Percentiles rank a stretch among this genome's conserved stretches.
These are phyloP conservation scores for Eulacestoma nigropectus DNA, from an alignment of 2,113 vertebrate species.

Conservation along the genomic window DNA sequence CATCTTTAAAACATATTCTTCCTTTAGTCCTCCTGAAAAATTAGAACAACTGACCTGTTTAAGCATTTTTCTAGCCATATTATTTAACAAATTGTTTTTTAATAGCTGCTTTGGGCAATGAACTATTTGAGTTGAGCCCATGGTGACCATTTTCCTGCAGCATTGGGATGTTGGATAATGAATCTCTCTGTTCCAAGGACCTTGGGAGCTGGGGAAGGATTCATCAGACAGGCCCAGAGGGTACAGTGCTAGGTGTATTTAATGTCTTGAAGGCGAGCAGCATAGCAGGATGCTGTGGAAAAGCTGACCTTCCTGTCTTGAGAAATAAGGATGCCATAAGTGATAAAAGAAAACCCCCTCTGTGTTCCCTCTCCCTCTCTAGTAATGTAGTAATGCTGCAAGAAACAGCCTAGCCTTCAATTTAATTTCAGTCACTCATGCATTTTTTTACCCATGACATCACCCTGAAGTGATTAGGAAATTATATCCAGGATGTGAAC, in stretches of 20 bases:
- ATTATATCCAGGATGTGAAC: not conserved
- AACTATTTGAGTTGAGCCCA: not conserved
- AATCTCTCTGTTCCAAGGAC: not conserved
- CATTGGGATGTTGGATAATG: not conserved
- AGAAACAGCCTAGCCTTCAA: not conserved
- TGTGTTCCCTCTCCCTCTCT: not conserved
- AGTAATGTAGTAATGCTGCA: not conserved
- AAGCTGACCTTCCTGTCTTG: not conserved
- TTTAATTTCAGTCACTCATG: not conserved
- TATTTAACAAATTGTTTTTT: slow-evolving; percentile 31
- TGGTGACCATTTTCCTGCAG: slow-evolving; percentile 3
- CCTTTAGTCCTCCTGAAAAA: not conserved
- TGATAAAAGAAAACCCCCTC: not conserved
- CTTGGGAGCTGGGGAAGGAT: not conserved
- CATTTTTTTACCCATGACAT: slow-evolving; percentile 17
- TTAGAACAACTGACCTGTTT: not conserved
- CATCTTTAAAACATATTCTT: not conserved
- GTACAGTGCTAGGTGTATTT: not conserved
- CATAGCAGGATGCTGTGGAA: slow-evolving; percentile 10
- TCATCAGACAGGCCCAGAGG: not conserved
- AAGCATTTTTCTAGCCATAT: slow-evolving; percentile 13
- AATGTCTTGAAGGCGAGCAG: not conserved
- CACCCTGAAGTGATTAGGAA: slow-evolving; percentile 19
- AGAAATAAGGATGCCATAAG: not conserved
- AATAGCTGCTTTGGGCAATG: slow-evolving; percentile 6